Conservation (phyloP, 2,888 invertebrate species). For the Mycalesis mineus region DNA sequence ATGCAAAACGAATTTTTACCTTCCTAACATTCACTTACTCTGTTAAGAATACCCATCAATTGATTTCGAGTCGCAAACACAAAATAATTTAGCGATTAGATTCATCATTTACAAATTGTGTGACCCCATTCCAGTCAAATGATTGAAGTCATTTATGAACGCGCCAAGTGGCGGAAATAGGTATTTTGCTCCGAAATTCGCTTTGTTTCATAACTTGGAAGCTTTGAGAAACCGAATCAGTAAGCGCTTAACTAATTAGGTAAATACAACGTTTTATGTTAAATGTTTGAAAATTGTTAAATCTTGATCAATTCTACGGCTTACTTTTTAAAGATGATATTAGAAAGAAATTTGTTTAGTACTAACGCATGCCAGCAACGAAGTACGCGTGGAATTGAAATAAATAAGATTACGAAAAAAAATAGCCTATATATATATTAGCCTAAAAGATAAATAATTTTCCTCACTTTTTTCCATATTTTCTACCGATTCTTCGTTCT, state of each 20-base stretch:
- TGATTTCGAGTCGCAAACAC: neutral
- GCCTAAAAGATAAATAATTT: too few species aligned
- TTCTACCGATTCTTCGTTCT: too few species aligned
- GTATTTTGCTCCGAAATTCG: slow-evolving; percentile 41
- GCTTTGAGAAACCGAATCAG: slow-evolving; percentile 1
- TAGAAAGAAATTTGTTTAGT: too few species aligned
- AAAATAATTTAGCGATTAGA: slow-evolving; percentile 1
- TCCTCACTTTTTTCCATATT: too few species aligned
- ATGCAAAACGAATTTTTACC: neutral
- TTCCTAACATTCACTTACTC: too few species aligned
- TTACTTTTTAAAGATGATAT: too few species aligned
- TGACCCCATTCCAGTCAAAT: neutral
- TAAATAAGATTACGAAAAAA: too few species aligned
- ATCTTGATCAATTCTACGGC: too few species aligned
- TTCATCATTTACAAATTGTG: neutral
- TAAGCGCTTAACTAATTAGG: neutral
- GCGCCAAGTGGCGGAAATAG: slow-evolving; percentile 62
- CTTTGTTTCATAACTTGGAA: slow-evolving; percentile 11
- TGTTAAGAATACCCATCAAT: too few species aligned
- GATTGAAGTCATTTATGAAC: slow-evolving; percentile 56
- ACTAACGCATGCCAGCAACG: too few species aligned
- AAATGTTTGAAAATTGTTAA: neutral
- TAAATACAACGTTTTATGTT: neutral
- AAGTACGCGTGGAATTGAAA: too few species aligned
- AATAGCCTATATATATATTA: too few species aligned